Percentiles rank a stretch among this genome's conserved stretches.
These are phyloP conservation scores for Melangyna quadrimaculata DNA, from an alignment of 2,888 invertebrate genomes.

Conservation along the genomic window DNA sequence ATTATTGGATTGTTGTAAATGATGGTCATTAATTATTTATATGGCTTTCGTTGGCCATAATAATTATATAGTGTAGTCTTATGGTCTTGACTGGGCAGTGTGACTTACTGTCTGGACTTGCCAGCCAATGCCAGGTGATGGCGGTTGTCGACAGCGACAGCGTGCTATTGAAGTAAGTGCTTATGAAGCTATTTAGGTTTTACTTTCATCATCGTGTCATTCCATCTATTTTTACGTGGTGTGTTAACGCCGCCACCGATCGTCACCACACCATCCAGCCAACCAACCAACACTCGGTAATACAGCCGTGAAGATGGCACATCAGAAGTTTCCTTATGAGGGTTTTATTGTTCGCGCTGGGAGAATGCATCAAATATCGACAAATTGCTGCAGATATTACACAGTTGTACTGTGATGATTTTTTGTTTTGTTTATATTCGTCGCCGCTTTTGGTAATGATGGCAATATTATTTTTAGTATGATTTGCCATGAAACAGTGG, in stretches of 20 bases:
- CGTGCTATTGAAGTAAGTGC: conserved; percentile 29
- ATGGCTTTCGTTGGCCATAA: conserved; percentile 71
- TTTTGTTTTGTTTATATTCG: neutral
- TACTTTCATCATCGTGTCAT: conserved; percentile 58
- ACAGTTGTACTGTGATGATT: conserved; percentile 29
- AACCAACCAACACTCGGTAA: neutral
- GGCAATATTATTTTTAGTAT: conserved; percentile 19
- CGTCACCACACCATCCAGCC: neutral
- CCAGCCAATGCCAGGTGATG: neutral
- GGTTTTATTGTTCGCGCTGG: conserved; percentile 58
- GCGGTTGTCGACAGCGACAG: neutral
- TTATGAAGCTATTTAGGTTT: conserved; percentile 63
- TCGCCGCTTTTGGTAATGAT: conserved; percentile 37
- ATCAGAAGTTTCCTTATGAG: conserved; percentile 29
- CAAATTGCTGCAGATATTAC: conserved; percentile 67
- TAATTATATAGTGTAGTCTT: conserved; percentile 51
- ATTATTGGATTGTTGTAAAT: conserved; percentile 65
- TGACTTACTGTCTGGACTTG: conserved; percentile 11
- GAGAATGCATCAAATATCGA: conserved; percentile 67
- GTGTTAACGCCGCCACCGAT: conserved; percentile 6
- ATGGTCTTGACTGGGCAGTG: conserved; percentile 1
- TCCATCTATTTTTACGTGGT: conserved; percentile 48
- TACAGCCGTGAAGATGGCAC: conserved; percentile 13
- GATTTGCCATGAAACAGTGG: conserved; percentile 32
- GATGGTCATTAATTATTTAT: conserved; percentile 72